Base-by-base conservation (phyloP, 2,797 vertebrate species). In the Megaceryle alcyon region DNA sequence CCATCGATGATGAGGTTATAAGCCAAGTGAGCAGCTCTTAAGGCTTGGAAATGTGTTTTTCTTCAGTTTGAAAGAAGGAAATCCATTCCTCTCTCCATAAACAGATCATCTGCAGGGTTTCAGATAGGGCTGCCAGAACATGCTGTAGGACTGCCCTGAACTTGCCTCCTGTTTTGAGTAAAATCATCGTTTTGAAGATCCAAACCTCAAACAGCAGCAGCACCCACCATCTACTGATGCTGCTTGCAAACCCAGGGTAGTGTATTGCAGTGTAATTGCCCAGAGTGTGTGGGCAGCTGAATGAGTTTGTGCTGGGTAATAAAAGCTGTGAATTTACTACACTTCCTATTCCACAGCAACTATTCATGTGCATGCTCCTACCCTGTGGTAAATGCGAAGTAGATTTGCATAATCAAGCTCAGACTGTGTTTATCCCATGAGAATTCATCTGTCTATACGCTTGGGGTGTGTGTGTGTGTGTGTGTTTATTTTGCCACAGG, bases 81-180 rank as follows among this genome's bases (percentile, higher is more conserved):
- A 90, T 90, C 90, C 76, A 66, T 91, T 95, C 73, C 49, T 75
- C 28, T 94, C 56, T 88, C 60, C 56, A 88, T 88, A 92, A 96
- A 89, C 54, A 83, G 44, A 75, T 94, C 60, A 43, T 91, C 85
- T 92, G 35, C 0, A 0, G 33, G 69, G 26, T 31, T 93, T 87
- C 88, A 93, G 81, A 69, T 80, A 29, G 51, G 41, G n/a, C 70
- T 92, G 77, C 56, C 80, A 80, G 78, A 66, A 95, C 88, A 44
- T 0, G 1, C 75, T 68, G 35, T 59, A 53, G 41, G 33, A n/a
- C 75, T 69, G 22, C 63, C 82, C 46, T 7, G 18, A 70, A 41
- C 15, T n/a, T 0, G 0, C 1, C 9, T 60, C 18, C 22, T 73
- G 12, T 59, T 79, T 51, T 0, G 0, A 63, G 20, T 20, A 39